A percentile compares a stretch with the other conserved stretches of the same genome.
Evolutionary conservation across 2,888 invertebrate genomes (phyloP).

Genomic region (Melanotus villosus): DNA sequence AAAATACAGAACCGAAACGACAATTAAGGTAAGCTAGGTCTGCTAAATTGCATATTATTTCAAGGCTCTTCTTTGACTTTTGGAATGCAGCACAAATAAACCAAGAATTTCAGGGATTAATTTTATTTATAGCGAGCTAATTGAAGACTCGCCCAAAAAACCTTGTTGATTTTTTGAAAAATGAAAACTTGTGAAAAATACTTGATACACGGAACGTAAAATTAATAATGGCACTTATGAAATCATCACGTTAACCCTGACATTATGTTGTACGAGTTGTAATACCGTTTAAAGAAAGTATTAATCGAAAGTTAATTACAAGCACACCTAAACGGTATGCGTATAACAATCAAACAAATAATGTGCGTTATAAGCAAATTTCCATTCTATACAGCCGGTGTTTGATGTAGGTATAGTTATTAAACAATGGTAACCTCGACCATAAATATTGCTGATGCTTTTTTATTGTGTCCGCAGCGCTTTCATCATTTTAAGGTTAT

Average conservation of each 20-base stretch:
- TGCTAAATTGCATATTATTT: neutral
- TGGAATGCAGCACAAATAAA: neutral
- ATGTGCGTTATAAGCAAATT: constrained; percentile 18
- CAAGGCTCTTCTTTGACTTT: neutral
- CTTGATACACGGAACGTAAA: neutral
- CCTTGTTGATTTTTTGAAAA: neutral
- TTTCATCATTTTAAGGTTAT: constrained; percentile 7
- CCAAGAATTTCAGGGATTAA: neutral
- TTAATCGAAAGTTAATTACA: neutral
- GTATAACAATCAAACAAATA: constrained; percentile 19
- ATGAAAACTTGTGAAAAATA: neutral
- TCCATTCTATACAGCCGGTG: constrained; percentile 17
- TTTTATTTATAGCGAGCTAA: neutral
- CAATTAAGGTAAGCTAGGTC: neutral
- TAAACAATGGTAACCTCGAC: constrained; percentile 16
- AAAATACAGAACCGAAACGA: neutral
- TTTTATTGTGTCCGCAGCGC: constrained; percentile 1
- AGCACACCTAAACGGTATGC: constrained; percentile 18
- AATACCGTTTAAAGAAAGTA: neutral
- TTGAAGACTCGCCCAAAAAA: neutral
- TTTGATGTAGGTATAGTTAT: constrained; percentile 19
- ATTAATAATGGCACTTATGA: neutral
- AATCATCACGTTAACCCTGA: neutral
- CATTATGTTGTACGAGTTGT: too few species aligned
- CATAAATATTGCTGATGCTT: constrained; percentile 11